A percentile compares a stretch with the other conserved stretches of the same genome.
Evolutionary conservation across 2,113 vertebrate species (phyloP).

Genomic region (Eudyptes chrysolophus): DNA sequence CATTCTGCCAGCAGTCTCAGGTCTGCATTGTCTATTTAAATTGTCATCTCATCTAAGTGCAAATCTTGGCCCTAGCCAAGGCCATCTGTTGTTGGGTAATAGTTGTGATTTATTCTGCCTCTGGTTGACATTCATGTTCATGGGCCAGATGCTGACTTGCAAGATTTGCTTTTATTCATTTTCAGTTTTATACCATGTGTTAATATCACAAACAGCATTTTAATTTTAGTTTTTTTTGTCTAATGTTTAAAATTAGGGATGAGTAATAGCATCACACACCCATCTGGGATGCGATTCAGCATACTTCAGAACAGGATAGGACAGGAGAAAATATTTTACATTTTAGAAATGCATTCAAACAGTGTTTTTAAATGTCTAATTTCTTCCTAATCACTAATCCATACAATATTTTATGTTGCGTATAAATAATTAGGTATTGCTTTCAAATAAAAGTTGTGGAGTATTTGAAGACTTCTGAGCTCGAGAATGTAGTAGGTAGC

Average conservation of each 20-base stretch:
- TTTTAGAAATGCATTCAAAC: not conserved
- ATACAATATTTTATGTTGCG: not conserved
- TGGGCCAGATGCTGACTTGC: slow-evolving; percentile 56
- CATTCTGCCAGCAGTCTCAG: slow-evolving; percentile 39
- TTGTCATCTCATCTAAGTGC: slow-evolving; percentile 43
- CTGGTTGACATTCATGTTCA: not conserved
- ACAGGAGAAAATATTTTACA: not conserved
- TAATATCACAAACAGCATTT: slow-evolving; percentile 36
- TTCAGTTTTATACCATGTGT: slow-evolving; percentile 29
- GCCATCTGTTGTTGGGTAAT: slow-evolving; percentile 58
- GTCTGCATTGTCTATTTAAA: slow-evolving; percentile 35
- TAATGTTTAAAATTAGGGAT: slow-evolving; percentile 23
- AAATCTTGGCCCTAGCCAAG: slow-evolving; percentile 15
- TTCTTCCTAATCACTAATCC: not conserved
- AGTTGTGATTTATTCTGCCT: slow-evolving; percentile 59
- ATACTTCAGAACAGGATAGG: not conserved
- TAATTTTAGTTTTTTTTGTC: slow-evolving; percentile 17
- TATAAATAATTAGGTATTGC: not conserved
- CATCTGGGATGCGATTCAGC: not conserved
- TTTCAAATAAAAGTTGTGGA: not conserved
- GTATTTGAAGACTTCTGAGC: not conserved
- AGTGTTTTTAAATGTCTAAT: not conserved
- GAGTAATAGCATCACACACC: slow-evolving; percentile 9
- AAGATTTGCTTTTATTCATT: slow-evolving; percentile 37
- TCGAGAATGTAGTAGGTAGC: not conserved